Evolutionary conservation across 2,888 invertebrate species (phyloP).

Genomic region (Trissolcus japonicus): DNA sequence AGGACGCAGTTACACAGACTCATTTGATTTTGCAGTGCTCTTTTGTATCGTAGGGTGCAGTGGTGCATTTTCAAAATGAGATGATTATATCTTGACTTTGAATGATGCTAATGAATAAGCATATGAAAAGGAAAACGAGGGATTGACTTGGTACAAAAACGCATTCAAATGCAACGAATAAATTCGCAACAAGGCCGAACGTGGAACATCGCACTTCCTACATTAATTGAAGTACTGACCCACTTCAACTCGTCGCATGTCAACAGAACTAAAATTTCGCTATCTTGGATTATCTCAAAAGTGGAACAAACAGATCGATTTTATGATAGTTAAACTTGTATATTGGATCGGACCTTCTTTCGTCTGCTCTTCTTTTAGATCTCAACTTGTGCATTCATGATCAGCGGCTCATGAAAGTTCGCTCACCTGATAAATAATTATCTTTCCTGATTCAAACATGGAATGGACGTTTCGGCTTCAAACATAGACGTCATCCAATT

Average conservation of each 20-base stretch:
- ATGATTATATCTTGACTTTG: conserved; percentile 3
- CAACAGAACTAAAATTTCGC: conserved; percentile 44
- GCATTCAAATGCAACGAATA: conserved; percentile 43
- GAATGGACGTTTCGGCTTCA: no score
- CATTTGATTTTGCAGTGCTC: no score
- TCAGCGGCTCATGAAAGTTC: conserved; percentile 6
- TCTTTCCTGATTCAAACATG: no score
- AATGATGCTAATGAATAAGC: conserved; percentile 21
- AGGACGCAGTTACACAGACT: no score
- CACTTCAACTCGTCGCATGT: conserved; percentile 30
- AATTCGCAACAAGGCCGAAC: conserved; percentile 37
- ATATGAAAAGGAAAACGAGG: conserved; percentile 18
- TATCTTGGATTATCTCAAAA: conserved; percentile 40
- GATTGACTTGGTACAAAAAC: conserved; percentile 35
- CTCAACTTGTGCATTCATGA: conserved; percentile 16
- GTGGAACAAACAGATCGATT: conserved; percentile 42
- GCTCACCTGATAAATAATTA: no score
- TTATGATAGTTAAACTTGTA: conserved; percentile 13
- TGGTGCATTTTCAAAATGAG: conserved; percentile 7
- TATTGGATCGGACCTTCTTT: conserved; percentile 22
- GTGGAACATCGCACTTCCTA: conserved; percentile 44
- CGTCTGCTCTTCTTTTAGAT: conserved; percentile 18
- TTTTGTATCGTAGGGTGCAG: not conserved
- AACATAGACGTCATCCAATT: no score
- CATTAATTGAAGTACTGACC: conserved; percentile 45